Evolutionary conservation across 2,888 invertebrate genomes (phyloP), one percentile per base, ranked within the genome.

Genomic region (Pyrochroa serraticornis): DNA sequence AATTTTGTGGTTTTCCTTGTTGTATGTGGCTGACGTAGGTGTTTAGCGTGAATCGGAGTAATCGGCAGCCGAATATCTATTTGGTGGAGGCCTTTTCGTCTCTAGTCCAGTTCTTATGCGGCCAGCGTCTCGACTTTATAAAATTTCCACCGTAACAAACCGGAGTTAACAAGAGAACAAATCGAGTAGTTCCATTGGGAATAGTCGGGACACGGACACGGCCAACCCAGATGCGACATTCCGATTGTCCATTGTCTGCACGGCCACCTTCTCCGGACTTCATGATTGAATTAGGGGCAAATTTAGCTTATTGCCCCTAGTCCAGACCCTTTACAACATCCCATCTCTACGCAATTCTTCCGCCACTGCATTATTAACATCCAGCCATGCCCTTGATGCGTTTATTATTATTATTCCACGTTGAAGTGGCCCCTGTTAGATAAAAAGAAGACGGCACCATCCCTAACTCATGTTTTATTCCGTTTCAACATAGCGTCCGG

Each of bases 231-330:
- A 75, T 77, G 78, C 72, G 77, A 75, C 73, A 71, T 67, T 69
- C 68, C 73, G 72, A 75, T 75, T 76, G 75, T 72, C 75, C 72
- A 75, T 75, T 75, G 75, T 75, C 75, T 74, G 73, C 70, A 69
- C 70, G 63, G 70, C 66, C 70, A 70, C 69, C 71, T 67, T 66
- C 66, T 66, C 60, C 68, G 70, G 65, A 66, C 67, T 65, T 69
- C 68, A 67, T 71, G 73, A 75, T 74, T 71, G 74, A 73, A 75
- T 75, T 74, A 75, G 70, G 73, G 73, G 67, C 69, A 67, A 71
- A 73, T 74, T 73, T 70, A 73, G 72, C 74, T 74, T 74, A 74
- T 74, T 73, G 72, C 73, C 60, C 66, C 66, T 71, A 71, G 71
- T 72, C 62, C 60, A 10, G n/a, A n/a, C 39, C 45, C 42, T 37